Evolutionary conservation across 1,140 invertebrate species (phyloP), one percentile per base, ranked within the genome.

Genomic region (Drosophila pachea): DNA sequence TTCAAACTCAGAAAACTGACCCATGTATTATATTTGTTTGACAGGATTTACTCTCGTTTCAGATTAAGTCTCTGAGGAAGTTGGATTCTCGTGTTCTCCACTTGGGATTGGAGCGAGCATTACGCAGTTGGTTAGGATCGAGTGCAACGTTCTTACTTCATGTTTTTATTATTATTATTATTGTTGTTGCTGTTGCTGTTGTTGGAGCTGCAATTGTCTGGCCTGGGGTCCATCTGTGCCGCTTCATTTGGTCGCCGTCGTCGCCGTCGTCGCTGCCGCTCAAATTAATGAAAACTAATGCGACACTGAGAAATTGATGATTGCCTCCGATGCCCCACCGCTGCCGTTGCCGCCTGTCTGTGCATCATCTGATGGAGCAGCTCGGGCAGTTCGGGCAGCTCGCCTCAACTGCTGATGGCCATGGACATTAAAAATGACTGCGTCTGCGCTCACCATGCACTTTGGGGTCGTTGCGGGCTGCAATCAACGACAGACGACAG

Each of bases 211-310:
- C 45, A 73, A 73, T 73, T 73, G 69, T 72, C 69, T 72, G 69
- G 45, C 64, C 56, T 4, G 53, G 76, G 69, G 76, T 83, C 81
- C 79, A 83, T 79, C 76, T 79, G 76, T 74, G 77, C 71, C 73
- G 63, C 66, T 65, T 73, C 69, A 73, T 69, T 69, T 69, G 61
- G 48, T 22, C 33, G 55, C 16, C 33, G 49, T 60, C 56, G 71
- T 48, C 38, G 11, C 8, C 33, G 54, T 36, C 22, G 49, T 54
- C 55, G 78, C 52, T 54, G 78, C 63, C 73, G 79, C 66, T 84
- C 81, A 86, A 84, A 84, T 84, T 86, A 84, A 84, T 84, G 81
- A 84, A 84, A 84, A 84, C 81, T 84, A 84, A 84, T 84, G 81
- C 81, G 81, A 84, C 81, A 84, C 81, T 86, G 81, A 86, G 81